These are phyloP conservation scores for Aphodius sticticus DNA, from an alignment of 2,888 invertebrate species.

Conservation along the genomic window DNA sequence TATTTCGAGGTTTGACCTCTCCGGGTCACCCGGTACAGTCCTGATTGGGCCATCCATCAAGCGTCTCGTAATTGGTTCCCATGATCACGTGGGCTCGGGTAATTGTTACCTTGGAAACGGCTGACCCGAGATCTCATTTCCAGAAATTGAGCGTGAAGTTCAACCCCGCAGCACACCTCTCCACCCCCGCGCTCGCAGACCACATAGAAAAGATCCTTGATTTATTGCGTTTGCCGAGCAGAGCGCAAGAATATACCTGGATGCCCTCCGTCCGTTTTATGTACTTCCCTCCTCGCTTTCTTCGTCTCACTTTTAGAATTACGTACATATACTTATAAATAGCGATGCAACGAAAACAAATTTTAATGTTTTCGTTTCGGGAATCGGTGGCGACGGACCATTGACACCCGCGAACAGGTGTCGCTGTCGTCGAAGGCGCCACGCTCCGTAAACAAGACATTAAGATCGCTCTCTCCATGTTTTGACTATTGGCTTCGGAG, in stretches of 20 bases:
- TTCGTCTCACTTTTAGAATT: constrained; percentile 20
- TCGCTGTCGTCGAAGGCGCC: constrained; percentile 7
- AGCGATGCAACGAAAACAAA: constrained; percentile 24
- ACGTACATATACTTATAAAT: not conserved
- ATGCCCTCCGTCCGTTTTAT: constrained; percentile 27
- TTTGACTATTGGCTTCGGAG: constrained; percentile 18
- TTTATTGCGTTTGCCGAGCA: constrained; percentile 33
- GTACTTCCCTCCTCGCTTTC: too few relatives aligned
- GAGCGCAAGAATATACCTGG: constrained; percentile 32
- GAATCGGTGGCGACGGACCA: constrained; percentile 5
- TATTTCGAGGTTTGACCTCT: constrained; percentile 48
- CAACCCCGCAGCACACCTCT: constrained; percentile 33
- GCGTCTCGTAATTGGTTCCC: constrained; percentile 64
- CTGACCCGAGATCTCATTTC: constrained; percentile 40
- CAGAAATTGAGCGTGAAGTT: constrained; percentile 40
- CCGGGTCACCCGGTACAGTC: constrained; percentile 56
- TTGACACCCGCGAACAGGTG: constrained; percentile 13
- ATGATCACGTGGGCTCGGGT: constrained; percentile 52
- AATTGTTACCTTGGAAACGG: constrained; percentile 59
- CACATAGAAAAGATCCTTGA: constrained; percentile 31
- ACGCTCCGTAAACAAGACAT: constrained; percentile 17
- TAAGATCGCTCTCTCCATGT: not conserved
- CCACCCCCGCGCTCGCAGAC: constrained; percentile 32
- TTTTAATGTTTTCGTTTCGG: constrained; percentile 18
- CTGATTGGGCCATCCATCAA: constrained; percentile 70